Base-by-base conservation (phyloP, 2,797 vertebrate species). In the Alfaro cultratus region DNA sequence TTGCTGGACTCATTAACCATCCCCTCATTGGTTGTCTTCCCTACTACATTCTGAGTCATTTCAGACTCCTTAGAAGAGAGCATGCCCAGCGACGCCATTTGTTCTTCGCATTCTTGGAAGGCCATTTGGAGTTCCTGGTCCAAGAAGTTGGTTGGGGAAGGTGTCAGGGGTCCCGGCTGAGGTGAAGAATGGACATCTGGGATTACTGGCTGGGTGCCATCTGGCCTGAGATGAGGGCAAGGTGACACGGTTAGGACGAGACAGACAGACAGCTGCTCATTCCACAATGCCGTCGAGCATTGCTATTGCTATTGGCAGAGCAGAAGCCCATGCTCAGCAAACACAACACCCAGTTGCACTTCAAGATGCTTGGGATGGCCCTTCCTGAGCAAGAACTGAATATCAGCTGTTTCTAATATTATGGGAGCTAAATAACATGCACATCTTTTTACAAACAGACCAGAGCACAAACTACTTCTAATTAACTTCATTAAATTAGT, bases 51-150 rank as follows among this genome's bases (percentile, higher is more conserved):
- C 11, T 84, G 64, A 79, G 77, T 64, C 0, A n/a, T 78, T 84
- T 83, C 76, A 70, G 88, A 76, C 55, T 84, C 81, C 34, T 74
- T 57, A 73, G 83, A 68, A 74, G 82, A 68, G 21, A 90, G 74
- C 43, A 92, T 76, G 29, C 91, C 91, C 88, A 96, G 88, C 13
- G 93, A 93, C 41, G 87, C 95, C 94, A 96, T 95, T 93, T 97
- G 94, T 64, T 96, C 90, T 76, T 96, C 95, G 81, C 93, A 96
- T 96, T 96, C 94, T 85, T 93, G 90, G 71, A 95, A 95, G 78
- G 95, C 96, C 84, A 95, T 90, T 86, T 92, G 90, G 41, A 96
- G 95, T 88, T 96, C 95, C 84, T 51, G 77, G 80, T 96, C 95
- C 68, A 95, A 64, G 80, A 92, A 86, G 29, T 34, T 47, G 1